Evolutionary conservation across 2,888 invertebrate species (phyloP), one percentile per base, ranked within the genome.

Genomic region (Beris chalybata): DNA sequence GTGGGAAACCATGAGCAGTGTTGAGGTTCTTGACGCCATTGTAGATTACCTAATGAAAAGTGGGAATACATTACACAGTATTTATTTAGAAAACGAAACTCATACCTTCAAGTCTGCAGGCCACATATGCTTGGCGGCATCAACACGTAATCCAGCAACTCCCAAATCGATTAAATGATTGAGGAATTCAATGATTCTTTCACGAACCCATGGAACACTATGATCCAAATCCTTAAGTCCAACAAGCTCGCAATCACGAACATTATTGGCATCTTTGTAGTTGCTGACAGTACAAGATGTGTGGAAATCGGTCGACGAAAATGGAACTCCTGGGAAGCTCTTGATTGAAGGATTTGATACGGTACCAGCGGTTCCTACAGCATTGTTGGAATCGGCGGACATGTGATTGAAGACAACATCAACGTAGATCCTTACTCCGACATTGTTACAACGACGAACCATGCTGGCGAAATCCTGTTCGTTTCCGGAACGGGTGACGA

Each of bases 331-430:
- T 0, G 86, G 86, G 74, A 85, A 90, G 5, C 80, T 74, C 74
- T 84, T 44, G 13, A 3, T 29, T 4, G 7, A 78, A 5, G 86
- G 84, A 73, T 86, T 77, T 1, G 85, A 88, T 0, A 78, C 81
- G 15, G 86, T 85, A 15, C 89, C 88, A 2, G 83, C 89, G 0
- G 87, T 87, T 1, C 91, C 92, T 0, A 75, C 72, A 48, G 73
- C 73, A 12, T 61, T 31, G 12, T 22, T 69, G 0, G 77, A 65
- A 45, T 72, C 72, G 4, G 73, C 86, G 0, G 90, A 86, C 95
- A 95, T 95, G 78, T 95, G 95, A 78, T 95, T 95, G 67, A 94
- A 83, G n/a, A 95, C 85, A 0, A 88, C 85, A 75, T 95, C 95
- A 0, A 89, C 91, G 78, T 92, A 93, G 73, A 95, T 90, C 74